Evolutionary conservation across 2,113 vertebrate genomes (phyloP).

Genomic region (Ammodytes dubius): DNA sequence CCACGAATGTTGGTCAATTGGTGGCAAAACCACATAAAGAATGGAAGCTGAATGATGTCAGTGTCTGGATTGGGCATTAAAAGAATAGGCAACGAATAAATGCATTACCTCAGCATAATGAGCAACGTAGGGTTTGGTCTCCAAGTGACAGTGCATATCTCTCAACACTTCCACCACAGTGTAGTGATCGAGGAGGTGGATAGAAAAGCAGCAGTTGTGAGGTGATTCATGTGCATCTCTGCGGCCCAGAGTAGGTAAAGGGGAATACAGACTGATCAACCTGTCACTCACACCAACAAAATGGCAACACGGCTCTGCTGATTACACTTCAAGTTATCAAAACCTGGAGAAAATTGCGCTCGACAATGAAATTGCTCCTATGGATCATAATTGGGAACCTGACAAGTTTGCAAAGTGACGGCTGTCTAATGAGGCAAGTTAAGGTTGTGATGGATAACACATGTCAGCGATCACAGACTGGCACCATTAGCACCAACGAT

Average conservation of each 20-base stretch:
- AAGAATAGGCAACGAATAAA: conserved; percentile 73
- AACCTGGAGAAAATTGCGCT: conserved; percentile 69
- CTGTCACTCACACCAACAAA: conserved; percentile 46
- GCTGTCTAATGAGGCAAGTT: conserved; percentile 73
- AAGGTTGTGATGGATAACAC: conserved; percentile 79
- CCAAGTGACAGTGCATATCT: conserved; percentile 60
- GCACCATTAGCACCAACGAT: conserved; percentile 45
- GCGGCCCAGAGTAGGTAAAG: conserved; percentile 39
- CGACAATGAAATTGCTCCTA: conserved; percentile 73
- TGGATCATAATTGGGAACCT: conserved; percentile 69
- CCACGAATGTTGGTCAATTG: conserved; percentile 57
- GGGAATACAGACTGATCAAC: conserved; percentile 44
- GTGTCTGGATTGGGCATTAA: conserved; percentile 68
- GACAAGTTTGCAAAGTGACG: conserved; percentile 69
- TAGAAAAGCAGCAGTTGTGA: conserved; percentile 33
- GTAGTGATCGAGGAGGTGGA: conserved; percentile 50
- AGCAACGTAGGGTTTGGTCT: conserved; percentile 55
- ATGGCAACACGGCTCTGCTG: conserved; percentile 49
- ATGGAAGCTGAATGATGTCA: conserved; percentile 71
- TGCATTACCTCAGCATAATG: conserved; percentile 76
- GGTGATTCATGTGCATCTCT: conserved; percentile 34
- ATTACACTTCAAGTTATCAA: conserved; percentile 65
- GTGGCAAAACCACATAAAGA: conserved; percentile 68
- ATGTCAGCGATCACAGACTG: conserved; percentile 66
- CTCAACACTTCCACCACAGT: conserved; percentile 60